Evolutionary conservation across 37 sponge, comb jelly and placozoan genomes (phyloP).

Genomic region (Halisarca cf. caerulea): DNA sequence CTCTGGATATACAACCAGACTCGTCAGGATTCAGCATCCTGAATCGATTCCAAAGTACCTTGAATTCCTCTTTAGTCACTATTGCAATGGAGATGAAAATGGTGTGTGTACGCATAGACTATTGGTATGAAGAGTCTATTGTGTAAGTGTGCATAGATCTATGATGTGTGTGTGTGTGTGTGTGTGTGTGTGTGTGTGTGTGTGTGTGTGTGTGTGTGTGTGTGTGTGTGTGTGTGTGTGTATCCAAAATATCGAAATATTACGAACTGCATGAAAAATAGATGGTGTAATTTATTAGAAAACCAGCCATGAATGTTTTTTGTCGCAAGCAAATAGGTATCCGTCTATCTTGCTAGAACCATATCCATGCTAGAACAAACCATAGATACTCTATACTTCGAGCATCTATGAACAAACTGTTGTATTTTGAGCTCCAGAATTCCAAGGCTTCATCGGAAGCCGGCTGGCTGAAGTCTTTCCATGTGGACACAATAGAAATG

Average conservation of each 20-base stretch:
- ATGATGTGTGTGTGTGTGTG: slow-evolving; percentile 13
- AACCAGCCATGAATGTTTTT: too few species aligned
- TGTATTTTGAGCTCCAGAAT: neutral
- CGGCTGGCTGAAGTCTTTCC: slow-evolving; percentile 29
- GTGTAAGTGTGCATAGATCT: too few species aligned
- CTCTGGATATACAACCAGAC: slow-evolving; percentile 4
- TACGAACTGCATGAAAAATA: too few species aligned
- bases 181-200: slow-evolving; percentile 22
- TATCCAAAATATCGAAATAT: too few species aligned
- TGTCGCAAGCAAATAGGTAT: too few species aligned
- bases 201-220: slow-evolving; percentile 6
- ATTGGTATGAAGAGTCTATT: too few species aligned
- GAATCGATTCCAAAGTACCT: slow-evolving; percentile 18
- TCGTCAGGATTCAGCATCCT: slow-evolving; percentile 24
- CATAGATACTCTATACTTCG: too few species aligned
- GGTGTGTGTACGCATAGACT: too few species aligned
- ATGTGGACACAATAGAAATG: neutral
- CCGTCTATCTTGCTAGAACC: too few species aligned
- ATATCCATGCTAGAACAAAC: too few species aligned
- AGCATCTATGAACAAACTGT: slow-evolving; percentile 7
- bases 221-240: slow-evolving; percentile 19
- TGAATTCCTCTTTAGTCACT: slow-evolving; percentile 32
- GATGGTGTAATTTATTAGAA: too few species aligned
- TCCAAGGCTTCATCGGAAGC: neutral
- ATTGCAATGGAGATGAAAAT: neutral